Evolutionary conservation across 1,140 invertebrate species (phyloP).

Genomic region (Trichogramma pretiosum): DNA sequence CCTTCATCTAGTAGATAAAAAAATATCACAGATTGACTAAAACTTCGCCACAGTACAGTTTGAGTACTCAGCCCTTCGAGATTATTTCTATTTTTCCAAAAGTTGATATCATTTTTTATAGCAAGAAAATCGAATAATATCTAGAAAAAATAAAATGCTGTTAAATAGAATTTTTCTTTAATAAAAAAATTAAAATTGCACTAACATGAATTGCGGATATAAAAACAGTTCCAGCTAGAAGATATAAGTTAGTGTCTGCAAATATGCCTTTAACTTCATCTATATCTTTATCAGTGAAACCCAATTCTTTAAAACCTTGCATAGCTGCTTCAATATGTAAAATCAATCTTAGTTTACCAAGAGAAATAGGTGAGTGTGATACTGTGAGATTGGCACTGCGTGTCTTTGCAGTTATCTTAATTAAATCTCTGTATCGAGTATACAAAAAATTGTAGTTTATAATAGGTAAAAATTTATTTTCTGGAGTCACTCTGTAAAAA

Average conservation of each 20-base stretch:
- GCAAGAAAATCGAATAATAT: constrained; percentile 92
- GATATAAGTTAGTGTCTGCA: constrained; percentile 88
- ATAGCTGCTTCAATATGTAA: constrained; percentile 74
- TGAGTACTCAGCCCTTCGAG: constrained; percentile 83
- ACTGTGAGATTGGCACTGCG: constrained; percentile 52
- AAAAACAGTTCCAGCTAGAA: constrained; percentile 85
- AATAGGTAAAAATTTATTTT: constrained; percentile 71
- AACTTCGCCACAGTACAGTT: constrained; percentile 85
- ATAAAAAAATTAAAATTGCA: constrained; percentile 1
- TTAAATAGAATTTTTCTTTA: constrained; percentile 1
- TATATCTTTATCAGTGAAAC: constrained; percentile 87
- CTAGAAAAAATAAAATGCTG: constrained; percentile 50
- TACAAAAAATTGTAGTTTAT: constrained; percentile 74
- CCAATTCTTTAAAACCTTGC: constrained; percentile 60
- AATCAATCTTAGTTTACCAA: constrained; percentile 65
- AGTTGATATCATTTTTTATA: constrained; percentile 95
- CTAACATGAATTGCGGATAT: constrained; percentile 90
- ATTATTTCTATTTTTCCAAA: constrained; percentile 78
- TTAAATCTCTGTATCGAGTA: constrained; percentile 65
- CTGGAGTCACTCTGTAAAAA: constrained; percentile 51
- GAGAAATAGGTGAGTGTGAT: constrained; percentile 54
- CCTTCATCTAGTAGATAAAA: constrained; percentile 88
- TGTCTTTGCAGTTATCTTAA: constrained; percentile 51
- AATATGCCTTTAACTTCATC: constrained; percentile 97
- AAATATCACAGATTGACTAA: constrained; percentile 90